Evolutionary conservation across 2,113 vertebrate species (phyloP), one percentile per base, ranked within the genome.

Genomic region (Mobula birostris): DNA sequence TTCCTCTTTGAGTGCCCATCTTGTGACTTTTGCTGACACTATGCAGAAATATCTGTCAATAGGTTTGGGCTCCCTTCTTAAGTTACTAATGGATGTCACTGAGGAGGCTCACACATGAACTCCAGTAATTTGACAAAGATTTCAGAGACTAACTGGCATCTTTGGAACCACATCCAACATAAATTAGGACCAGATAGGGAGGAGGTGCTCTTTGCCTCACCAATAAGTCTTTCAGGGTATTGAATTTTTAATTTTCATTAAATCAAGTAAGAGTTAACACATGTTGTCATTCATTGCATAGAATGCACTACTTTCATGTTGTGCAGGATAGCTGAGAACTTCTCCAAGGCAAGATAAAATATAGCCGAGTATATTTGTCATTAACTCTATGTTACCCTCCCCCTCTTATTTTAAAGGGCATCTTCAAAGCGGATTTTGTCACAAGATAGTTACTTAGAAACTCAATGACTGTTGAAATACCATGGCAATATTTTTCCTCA

Each of bases 71-170:
- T 66, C 29, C 63, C 85, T 7, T 29, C 29, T 90, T 32, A 90
- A 66, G 17, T 66, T 66, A 63, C 85, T 36, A n/a, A 61, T 12
- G 19, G 29, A 90, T 68, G 29, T 19, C 63, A 68, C 5, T 90
- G 61, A 19, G 61, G 17, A 90, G 29, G 61, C 61, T 66, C 85
- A 17, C 85, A 88, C 58, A 88, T 36, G 61, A 17, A 90, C 61
- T 17, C 11, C 61, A 66, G n/a, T 17, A 61, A 68, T 90, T 90
- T 66, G 85, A 29, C 6, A 32, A 63, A 90, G 85, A 68, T 90
- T 90, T 61, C 85, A 90, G 85, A 90, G 61, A 90, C 85, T 90
- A 27, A 68, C 85, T 90, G 85, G 61, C 85, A 68, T n/a, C 85
- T 66, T 61, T 90, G 85, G 61, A 66, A 90, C 27, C 15, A 17